Evolutionary conservation across 2,113 vertebrate genomes (phyloP).

Genomic region (Phrynosoma blainvillii): DNA sequence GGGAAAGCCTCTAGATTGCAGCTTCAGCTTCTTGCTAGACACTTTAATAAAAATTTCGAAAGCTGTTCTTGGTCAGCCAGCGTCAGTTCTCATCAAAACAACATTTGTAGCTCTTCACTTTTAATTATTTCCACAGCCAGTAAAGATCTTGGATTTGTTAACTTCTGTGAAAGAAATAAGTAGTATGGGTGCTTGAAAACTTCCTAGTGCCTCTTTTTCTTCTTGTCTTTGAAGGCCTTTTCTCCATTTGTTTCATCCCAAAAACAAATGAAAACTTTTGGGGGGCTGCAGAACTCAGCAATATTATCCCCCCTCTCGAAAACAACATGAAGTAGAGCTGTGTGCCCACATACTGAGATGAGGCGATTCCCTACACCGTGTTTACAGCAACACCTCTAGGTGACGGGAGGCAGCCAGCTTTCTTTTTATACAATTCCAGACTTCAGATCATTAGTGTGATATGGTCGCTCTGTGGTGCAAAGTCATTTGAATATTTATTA

Average conservation of each 20-base stretch:
- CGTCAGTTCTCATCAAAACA: slow-evolving; percentile 15
- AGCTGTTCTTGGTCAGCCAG: slow-evolving; percentile 41
- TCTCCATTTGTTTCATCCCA: slow-evolving; percentile 52
- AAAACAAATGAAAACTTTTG: not conserved
- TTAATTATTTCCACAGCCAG: not conserved
- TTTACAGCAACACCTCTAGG: slow-evolving; percentile 76
- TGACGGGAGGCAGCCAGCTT: slow-evolving; percentile 71
- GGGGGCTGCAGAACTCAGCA: slow-evolving; percentile 67
- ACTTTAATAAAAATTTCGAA: slow-evolving; percentile 5
- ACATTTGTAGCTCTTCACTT: slow-evolving; percentile 1
- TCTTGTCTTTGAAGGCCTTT: slow-evolving; percentile 31
- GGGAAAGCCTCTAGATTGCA: slow-evolving; percentile 17
- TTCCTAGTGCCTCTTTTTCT: slow-evolving; percentile 27
- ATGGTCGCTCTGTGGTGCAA: slow-evolving; percentile 72
- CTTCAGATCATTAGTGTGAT: slow-evolving; percentile 77
- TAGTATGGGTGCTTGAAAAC: slow-evolving; percentile 33
- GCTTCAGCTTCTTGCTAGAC: not conserved
- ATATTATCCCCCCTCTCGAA: slow-evolving; percentile 64
- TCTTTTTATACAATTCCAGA: slow-evolving; percentile 73
- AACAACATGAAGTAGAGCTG: slow-evolving; percentile 73
- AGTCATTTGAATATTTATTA: slow-evolving; percentile 71
- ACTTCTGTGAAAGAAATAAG: not conserved
- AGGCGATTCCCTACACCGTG: slow-evolving; percentile 68
- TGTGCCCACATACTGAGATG: slow-evolving; percentile 69
- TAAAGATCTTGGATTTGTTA: slow-evolving; percentile 16